Evolutionary conservation across 2,113 vertebrate genomes (phyloP).

Genomic region (Stegostoma tigrinum): DNA sequence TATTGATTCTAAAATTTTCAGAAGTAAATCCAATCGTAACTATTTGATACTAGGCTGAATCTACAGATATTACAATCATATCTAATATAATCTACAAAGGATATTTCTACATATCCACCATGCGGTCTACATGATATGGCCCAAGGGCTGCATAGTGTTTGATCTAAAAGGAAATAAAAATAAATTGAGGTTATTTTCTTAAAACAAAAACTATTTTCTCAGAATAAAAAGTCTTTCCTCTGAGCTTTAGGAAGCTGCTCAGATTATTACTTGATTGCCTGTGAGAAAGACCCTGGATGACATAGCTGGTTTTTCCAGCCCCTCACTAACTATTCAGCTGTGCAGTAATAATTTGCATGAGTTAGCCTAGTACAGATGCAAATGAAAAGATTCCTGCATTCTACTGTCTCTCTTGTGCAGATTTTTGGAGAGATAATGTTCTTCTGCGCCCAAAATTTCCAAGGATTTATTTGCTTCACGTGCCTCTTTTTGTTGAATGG

Average conservation of each 20-base stretch:
- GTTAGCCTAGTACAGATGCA: background rate
- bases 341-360: background rate
- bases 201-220: constrained; percentile 17
- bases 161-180: constrained; percentile 8
- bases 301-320: background rate
- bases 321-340: background rate
- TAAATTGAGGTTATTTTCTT: background rate
- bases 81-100: background rate
- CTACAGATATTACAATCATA: background rate
- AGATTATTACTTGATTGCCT: constrained; percentile 30
- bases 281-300: constrained; percentile 17
- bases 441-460: background rate
- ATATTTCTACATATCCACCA: background rate
- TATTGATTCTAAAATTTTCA: background rate
- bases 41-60: too few relatives aligned
- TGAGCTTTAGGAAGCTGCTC: background rate
- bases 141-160: background rate
- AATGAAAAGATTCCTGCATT: background rate
- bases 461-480: background rate
- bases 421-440: background rate
- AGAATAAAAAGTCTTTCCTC: background rate
- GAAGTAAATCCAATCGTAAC: background rate
- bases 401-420: background rate
- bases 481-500: background rate
- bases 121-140: background rate